phyloP scores from a whole-genome alignment of 2,113 vertebrate species.

The Sinocyclocheilus grahami region DNA sequence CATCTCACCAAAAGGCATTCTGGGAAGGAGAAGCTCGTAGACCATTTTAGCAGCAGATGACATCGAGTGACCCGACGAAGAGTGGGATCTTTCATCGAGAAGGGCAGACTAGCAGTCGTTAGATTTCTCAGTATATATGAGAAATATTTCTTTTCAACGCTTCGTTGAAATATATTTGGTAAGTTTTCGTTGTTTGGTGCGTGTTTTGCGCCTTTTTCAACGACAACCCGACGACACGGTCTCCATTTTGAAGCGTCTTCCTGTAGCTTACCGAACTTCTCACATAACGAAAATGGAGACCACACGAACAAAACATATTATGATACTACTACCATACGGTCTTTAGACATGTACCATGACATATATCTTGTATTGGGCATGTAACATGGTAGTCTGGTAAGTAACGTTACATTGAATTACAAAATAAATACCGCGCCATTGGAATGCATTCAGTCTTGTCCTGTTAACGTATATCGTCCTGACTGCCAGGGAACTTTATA shows the following conservation, averaged over 20 bases:
- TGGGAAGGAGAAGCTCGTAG: conserved; percentile 57
- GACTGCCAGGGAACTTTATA: too few species aligned
- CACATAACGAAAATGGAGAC: neutral
- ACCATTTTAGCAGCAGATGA: conserved; percentile 49
- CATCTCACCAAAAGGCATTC: conserved; percentile 13
- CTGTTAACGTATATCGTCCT: neutral
- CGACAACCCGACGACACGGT: neutral
- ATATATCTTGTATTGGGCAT: neutral
- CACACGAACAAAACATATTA: neutral
- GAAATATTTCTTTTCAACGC: neutral
- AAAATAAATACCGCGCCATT: neutral
- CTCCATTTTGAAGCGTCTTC: conserved; percentile 51
- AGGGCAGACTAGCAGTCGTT: neutral
- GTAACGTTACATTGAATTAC: neutral
- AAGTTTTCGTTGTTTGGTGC: neutral
- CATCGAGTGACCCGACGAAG: neutral
- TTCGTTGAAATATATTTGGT: conserved; percentile 21
- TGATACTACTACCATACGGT: neutral
- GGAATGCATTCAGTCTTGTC: neutral
- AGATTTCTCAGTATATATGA: neutral
- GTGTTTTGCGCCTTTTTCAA: neutral
- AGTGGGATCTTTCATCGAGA: neutral
- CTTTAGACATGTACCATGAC: neutral
- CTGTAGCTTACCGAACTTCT: neutral
- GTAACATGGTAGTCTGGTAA: neutral